Evolutionary conservation across 1,140 invertebrate species (phyloP).

Genomic region (Camponotus vicinus): DNA sequence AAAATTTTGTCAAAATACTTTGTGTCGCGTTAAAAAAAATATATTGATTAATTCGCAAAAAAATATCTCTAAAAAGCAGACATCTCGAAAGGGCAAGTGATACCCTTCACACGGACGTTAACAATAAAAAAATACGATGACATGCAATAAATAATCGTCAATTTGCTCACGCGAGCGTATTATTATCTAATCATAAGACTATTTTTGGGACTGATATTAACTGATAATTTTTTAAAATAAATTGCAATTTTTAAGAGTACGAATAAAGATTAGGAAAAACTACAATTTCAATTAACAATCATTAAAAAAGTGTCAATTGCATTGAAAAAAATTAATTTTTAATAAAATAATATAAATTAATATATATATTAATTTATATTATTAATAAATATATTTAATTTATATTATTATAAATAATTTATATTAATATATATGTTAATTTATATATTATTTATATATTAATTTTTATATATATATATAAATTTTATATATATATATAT

Average conservation of each 20-base stretch:
- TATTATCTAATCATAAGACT: constrained; percentile 15
- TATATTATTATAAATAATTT: too few species aligned
- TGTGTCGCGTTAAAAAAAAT: constrained; percentile 28
- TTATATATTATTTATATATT: too few species aligned
- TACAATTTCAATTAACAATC: background rate
- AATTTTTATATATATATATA: too few species aligned
- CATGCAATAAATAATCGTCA: constrained; percentile 54
- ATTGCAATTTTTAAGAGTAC: too few species aligned
- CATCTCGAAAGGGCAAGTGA: constrained; percentile 52
- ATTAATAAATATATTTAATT: too few species aligned
- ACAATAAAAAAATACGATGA: constrained; percentile 61
- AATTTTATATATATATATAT: background rate
- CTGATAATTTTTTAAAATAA: background rate
- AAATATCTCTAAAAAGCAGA: constrained; percentile 16
- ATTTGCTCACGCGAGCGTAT: background rate
- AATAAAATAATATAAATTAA: constrained; percentile 17
- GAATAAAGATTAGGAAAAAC: too few species aligned
- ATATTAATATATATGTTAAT: too few species aligned
- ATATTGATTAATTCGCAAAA: constrained; percentile 27
- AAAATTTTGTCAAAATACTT: constrained; percentile 45
- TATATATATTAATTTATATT: background rate
- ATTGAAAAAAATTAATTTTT: constrained; percentile 22
- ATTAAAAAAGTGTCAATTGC: constrained; percentile 24
- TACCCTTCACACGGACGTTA: constrained; percentile 44
- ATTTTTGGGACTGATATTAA: background rate